Percentiles rank a stretch among this genome's conserved stretches.
Conservation (phyloP, 1,140 invertebrate genomes). For the Trachymyrmex cornetzi region DNA sequence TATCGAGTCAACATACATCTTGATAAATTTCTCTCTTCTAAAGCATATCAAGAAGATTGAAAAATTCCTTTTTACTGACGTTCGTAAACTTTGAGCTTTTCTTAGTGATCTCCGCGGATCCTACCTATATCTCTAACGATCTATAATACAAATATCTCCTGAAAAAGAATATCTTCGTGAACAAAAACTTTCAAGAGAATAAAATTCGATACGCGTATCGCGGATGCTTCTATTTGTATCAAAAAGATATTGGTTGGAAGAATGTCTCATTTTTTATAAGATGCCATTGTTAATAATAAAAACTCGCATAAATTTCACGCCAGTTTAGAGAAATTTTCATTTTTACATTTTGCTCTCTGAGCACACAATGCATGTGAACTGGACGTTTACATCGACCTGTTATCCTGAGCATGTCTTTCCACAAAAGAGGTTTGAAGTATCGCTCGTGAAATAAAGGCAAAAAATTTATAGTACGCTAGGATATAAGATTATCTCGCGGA, state of each 20-base stretch:
- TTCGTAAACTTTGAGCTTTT: background rate
- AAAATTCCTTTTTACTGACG: background rate
- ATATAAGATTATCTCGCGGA: background rate
- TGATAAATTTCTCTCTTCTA: background rate
- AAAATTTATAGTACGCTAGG: background rate
- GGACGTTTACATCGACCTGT: background rate
- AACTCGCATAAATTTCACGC: background rate
- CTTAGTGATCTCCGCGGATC: background rate
- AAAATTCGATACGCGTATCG: background rate
- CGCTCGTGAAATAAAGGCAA: background rate
- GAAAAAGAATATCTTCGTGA: background rate
- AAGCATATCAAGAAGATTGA: background rate
- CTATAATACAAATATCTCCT: conserved; percentile 1
- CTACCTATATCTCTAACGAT: background rate
- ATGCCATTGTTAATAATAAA: background rate
- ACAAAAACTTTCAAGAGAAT: background rate
- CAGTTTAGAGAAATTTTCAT: background rate
- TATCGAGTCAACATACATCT: background rate
- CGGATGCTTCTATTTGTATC: background rate
- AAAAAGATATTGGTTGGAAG: background rate
- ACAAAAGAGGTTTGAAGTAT: background rate
- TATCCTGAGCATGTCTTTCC: background rate
- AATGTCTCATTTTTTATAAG: background rate
- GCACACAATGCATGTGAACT: background rate
- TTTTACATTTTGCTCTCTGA: background rate